Conservation (phyloP, 2,113 vertebrate species). For the Xyliphius kryptos region DNA sequence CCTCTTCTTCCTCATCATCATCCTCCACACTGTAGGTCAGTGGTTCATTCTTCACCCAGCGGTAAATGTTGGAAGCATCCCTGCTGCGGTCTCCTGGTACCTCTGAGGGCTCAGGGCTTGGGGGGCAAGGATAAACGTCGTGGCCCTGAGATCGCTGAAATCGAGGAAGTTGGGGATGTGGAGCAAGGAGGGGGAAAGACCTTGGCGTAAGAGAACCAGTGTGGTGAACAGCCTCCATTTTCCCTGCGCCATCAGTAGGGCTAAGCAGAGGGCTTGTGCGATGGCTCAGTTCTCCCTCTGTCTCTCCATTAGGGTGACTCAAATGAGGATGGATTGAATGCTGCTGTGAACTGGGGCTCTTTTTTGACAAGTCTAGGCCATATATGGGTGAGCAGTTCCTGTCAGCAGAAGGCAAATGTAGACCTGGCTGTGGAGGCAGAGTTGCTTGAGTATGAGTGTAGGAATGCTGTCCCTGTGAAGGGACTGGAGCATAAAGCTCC, state of each 20-base stretch:
- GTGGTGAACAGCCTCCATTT: conserved; percentile 60
- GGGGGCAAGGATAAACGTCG: conserved; percentile 57
- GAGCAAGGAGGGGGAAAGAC: conserved; percentile 60
- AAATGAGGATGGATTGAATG: too few relatives aligned
- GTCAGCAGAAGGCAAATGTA: conserved; percentile 59
- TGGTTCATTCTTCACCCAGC: conserved; percentile 94
- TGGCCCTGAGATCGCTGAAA: conserved; percentile 59
- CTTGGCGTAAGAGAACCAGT: conserved; percentile 49
- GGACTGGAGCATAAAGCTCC: conserved; percentile 79
- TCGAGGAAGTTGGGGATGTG: conserved; percentile 61
- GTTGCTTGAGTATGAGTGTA: conserved; percentile 65
- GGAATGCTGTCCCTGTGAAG: conserved; percentile 68
- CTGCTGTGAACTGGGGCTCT: conserved; percentile 78
- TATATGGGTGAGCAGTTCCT: conserved; percentile 86
- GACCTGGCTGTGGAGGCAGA: conserved; percentile 63
- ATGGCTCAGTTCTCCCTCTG: conserved; percentile 61
- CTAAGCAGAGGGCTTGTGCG: conserved; percentile 67
- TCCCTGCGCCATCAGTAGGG: conserved; percentile 62
- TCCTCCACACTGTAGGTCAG: conserved; percentile 74
- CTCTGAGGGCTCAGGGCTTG: conserved; percentile 70
- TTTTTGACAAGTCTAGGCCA: conserved; percentile 94
- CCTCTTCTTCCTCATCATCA: conserved; percentile 74
- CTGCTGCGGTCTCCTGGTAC: conserved; percentile 62
- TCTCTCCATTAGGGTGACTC: conserved; percentile 63
- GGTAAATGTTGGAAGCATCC: conserved; percentile 69